Evolutionary conservation across 2,113 vertebrate genomes (phyloP), one percentile per base, ranked within the genome.

Genomic region (Sinocyclocheilus anophthalmus): DNA sequence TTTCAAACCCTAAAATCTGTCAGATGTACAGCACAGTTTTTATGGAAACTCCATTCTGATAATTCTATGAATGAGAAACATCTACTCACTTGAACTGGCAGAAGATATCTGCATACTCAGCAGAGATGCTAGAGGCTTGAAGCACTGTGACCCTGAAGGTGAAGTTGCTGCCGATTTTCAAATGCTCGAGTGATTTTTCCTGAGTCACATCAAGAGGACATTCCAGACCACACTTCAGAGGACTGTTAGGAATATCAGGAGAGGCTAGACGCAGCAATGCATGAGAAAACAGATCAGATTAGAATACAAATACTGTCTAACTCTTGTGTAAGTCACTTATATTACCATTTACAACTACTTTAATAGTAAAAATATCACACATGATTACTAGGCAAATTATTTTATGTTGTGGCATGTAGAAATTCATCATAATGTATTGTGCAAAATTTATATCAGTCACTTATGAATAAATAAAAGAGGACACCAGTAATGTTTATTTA

Each of bases 61-160:
- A n/a, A 73, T n/a, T 73, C 69, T 73, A 42, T 73, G 70, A 75
- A 76, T 50, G 72, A 7, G 14, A 37, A 13, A 14, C 45, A 76
- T 11, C 5, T 13, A 92, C 95, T 94, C 88, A 99, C 98, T 99
- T 99, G 92, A 99, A 99, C 93, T 99, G 98, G 93, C 98, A 99
- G 95, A 99, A 99, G 93, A 99, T 99, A 92, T 99, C 98, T 0
- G 98, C 97, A 0, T 99, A 99, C 94, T 99, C 98, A 0, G 97
- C 97, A 0, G 98, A 99, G 93, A 99, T 99, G 93, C 98, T 99
- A 88, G 97, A 99, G 0, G 98, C 98, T 93, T 99, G 98, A 63
- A 99, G 92, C 79, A 99, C 98, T 0, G 98, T 99, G 92, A 99
- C 98, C 0, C 98, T 96, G 94, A 99, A 99, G 33, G 97, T 99